Conservation (phyloP, 2,113 vertebrate species). For the Rattus rattus region DNA sequence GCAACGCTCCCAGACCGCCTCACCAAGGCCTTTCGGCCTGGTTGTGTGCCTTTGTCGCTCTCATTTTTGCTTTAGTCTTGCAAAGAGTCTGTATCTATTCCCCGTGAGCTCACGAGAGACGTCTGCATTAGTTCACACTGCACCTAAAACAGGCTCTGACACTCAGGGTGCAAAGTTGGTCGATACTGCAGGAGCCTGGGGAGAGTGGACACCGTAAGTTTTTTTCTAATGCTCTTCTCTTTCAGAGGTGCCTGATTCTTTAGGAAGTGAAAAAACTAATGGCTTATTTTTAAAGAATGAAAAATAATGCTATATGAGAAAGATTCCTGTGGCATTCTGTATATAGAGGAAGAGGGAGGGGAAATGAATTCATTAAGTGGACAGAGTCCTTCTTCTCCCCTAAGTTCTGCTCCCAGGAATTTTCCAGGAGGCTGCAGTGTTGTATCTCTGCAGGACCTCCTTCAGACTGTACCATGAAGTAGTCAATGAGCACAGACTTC, state of each 20-base stretch:
- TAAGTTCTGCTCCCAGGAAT: neutral
- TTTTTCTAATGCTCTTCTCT: neutral
- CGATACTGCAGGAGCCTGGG: neutral
- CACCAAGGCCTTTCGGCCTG: neutral
- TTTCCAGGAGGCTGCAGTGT: neutral
- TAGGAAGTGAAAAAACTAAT: neutral
- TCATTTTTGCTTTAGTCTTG: neutral
- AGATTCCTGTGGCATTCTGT: neutral
- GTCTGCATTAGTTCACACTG: neutral
- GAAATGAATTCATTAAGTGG: neutral
- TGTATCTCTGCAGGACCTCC: neutral
- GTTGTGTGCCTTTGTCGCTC: neutral
- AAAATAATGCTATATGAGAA: neutral
- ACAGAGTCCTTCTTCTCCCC: slow-evolving; percentile 18
- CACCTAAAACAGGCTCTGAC: neutral
- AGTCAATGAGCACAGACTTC: neutral
- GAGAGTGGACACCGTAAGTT: neutral
- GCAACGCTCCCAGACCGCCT: neutral
- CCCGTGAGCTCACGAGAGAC: neutral
- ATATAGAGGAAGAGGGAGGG: too few species aligned
- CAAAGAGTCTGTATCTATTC: neutral
- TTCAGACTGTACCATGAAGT: neutral
- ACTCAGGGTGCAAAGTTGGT: neutral
- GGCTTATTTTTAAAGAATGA: slow-evolving; percentile 26
- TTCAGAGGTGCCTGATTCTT: neutral